Percentiles rank a stretch among this genome's conserved stretches.
phyloP scores from a whole-genome alignment of 2,797 vertebrate genomes.

The Pachyuromys duprasi region DNA sequence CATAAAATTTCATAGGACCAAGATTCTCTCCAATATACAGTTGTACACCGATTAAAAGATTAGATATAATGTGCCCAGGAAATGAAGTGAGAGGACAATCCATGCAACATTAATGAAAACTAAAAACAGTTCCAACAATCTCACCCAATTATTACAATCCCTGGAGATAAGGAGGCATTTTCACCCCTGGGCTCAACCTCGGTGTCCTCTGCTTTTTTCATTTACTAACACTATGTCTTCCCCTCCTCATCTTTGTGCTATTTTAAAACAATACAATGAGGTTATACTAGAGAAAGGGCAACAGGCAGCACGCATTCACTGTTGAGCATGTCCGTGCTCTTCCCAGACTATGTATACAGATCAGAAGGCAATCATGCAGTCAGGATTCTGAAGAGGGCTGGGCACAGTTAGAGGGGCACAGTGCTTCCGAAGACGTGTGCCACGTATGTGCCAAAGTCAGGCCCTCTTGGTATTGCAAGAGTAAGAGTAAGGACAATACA shows the following conservation, averaged over 20 bases:
- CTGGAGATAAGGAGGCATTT: not conserved
- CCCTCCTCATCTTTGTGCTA: not conserved
- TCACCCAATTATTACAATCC: conserved; percentile 37
- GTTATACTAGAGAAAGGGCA: not conserved
- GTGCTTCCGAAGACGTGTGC: not conserved
- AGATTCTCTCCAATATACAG: conserved; percentile 19
- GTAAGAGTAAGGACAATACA: conserved; percentile 11
- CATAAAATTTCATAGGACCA: not conserved
- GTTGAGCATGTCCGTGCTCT: not conserved
- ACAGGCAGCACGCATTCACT: not conserved
- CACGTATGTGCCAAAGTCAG: not conserved
- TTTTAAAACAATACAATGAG: conserved; percentile 52
- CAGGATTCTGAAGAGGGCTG: not conserved
- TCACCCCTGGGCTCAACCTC: not conserved
- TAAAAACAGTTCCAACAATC: not conserved
- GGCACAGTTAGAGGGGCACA: not conserved
- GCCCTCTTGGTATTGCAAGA: not conserved
- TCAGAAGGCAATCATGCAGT: not conserved
- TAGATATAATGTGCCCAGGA: not conserved
- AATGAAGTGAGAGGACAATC: not conserved
- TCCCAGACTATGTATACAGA: not conserved
- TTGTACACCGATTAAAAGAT: not conserved
- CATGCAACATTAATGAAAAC: conserved; percentile 5
- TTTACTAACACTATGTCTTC: not conserved
- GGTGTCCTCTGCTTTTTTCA: not conserved